Percentiles rank a stretch among this genome's conserved stretches.
Evolutionary conservation across 2,888 invertebrate genomes (phyloP).

Genomic region (Ormyrus nitidulus): DNA sequence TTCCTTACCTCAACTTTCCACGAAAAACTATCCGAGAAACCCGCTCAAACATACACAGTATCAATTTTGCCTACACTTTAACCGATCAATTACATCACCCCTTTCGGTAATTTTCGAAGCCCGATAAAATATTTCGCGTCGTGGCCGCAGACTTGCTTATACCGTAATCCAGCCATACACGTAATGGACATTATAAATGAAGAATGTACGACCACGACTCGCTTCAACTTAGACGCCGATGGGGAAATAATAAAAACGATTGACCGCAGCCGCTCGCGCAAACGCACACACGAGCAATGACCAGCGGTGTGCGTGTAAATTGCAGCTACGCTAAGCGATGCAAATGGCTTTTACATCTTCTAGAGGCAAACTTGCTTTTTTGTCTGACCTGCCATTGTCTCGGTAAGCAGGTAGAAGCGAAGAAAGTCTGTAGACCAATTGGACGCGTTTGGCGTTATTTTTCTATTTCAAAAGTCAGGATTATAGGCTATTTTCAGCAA

Average conservation of each 20-base stretch:
- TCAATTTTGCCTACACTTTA: conserved; percentile 23
- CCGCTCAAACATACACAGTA: not conserved
- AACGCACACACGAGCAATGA: conserved; percentile 36
- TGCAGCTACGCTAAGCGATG: conserved; percentile 42
- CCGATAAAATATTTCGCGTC: conserved; percentile 28
- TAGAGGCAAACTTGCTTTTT: conserved; percentile 27
- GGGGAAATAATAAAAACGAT: conserved; percentile 32
- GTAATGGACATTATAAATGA: not conserved
- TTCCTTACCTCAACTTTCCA: too few relatives aligned
- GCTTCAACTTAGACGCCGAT: not conserved
- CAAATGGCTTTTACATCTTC: conserved; percentile 47
- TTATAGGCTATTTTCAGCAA: conserved; percentile 26
- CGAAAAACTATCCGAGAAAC: too few relatives aligned
- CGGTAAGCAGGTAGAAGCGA: not conserved
- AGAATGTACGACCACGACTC: conserved; percentile 1
- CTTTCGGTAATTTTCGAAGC: conserved; percentile 31
- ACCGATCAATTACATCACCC: conserved; percentile 9
- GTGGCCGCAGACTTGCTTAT: conserved; percentile 19
- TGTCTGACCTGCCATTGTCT: not conserved
- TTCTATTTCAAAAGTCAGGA: conserved; percentile 30
- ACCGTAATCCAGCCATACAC: not conserved
- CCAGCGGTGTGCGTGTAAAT: conserved; percentile 22
- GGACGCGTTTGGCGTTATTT: conserved; percentile 4
- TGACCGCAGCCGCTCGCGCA: conserved; percentile 48
- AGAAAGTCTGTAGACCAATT: conserved; percentile 15